A percentile compares a stretch with the other conserved stretches of the same genome.
These are phyloP conservation scores for Girardinichthys multiradiatus DNA, from an alignment of 2,113 vertebrate genomes.

Conservation along the genomic window DNA sequence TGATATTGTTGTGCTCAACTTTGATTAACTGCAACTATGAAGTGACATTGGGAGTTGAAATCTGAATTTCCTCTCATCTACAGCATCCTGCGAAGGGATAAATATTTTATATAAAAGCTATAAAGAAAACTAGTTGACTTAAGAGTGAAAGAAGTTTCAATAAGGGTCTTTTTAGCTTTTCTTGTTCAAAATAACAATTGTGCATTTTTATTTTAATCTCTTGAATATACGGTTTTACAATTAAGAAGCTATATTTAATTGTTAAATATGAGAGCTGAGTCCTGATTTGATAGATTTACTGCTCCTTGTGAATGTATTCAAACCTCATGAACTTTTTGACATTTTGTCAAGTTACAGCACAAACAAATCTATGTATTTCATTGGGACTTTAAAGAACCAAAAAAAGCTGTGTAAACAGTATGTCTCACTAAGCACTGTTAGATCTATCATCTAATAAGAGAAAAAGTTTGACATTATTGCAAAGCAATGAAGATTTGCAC, in stretches of 20 bases:
- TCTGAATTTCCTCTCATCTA: neutral
- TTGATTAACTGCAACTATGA: conserved; percentile 4
- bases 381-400: too few relatives aligned
- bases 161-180: neutral
- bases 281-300: neutral
- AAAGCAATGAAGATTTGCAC: too few relatives aligned
- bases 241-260: neutral
- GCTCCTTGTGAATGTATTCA: neutral
- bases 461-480: neutral
- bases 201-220: neutral
- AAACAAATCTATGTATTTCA: neutral
- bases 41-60: neutral
- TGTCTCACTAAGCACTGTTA: neutral
- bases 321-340: neutral
- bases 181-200: neutral
- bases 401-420: neutral
- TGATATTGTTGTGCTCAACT: neutral
- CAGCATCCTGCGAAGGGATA: neutral
- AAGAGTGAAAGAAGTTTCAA: neutral
- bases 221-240: neutral
- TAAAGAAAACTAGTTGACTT: neutral
- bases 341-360: neutral
- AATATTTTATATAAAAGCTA: neutral
- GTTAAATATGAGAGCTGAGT: neutral
- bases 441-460: neutral